These are phyloP conservation scores for Torymus texanus DNA, from an alignment of 2,888 invertebrate genomes.

Conservation along the genomic window DNA sequence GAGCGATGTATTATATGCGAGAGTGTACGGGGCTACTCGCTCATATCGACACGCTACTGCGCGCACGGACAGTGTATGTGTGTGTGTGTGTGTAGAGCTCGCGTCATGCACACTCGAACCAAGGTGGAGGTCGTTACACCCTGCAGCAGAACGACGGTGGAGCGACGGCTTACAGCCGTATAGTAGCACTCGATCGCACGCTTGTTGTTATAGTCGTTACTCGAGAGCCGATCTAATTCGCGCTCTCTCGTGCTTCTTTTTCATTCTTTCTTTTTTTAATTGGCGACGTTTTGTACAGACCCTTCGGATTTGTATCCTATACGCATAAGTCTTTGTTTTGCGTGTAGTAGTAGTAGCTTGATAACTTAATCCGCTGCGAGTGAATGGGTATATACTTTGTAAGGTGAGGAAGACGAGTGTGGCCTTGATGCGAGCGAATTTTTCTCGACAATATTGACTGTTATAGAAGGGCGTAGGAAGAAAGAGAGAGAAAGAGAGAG, in stretches of 20 bases:
- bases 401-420: neutral
- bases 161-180: neutral
- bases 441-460: neutral
- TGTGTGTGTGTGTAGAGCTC: neutral
- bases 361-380: constrained; percentile 16
- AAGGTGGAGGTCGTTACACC: constrained; percentile 66
- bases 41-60: constrained; percentile 58
- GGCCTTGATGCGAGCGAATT: neutral
- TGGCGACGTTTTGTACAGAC: neutral
- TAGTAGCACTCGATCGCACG: constrained; percentile 32
- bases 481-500: neutral
- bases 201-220: constrained; percentile 2
- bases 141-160: constrained; percentile 32
- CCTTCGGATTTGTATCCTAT: neutral
- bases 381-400: neutral
- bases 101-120: constrained; percentile 17
- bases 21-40: constrained; percentile 55
- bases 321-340: neutral
- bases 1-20: neutral
- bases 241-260: constrained; percentile 11
- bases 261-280: constrained; percentile 29
- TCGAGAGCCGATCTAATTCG: constrained; percentile 18
- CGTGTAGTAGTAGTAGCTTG: neutral
- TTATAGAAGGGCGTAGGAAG: neutral
- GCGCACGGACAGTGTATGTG: neutral